A percentile compares a stretch with the other conserved stretches of the same genome.
These are phyloP conservation scores for Vespertilio murinus DNA, from an alignment of 2,797 vertebrate genomes.

Conservation along the genomic window DNA sequence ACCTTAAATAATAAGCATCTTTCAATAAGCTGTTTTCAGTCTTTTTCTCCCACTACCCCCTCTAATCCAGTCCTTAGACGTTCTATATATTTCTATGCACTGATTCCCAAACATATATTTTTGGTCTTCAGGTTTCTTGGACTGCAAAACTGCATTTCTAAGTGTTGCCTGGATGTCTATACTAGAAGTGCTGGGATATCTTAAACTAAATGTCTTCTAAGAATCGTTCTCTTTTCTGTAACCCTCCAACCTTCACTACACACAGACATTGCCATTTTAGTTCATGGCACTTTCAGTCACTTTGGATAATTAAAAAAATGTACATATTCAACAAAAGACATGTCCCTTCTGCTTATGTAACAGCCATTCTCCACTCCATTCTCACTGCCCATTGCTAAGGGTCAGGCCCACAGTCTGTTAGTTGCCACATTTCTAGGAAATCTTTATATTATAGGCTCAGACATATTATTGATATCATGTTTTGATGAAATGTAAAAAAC, in stretches of 20 bases:
- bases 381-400: not conserved
- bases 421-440: not conserved
- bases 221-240: not conserved
- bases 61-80: not conserved
- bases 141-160: not conserved
- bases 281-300: not conserved
- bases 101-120: not conserved
- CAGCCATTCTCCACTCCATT: not conserved
- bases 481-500: not conserved
- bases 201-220: not conserved
- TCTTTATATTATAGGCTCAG: not conserved
- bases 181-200: not conserved
- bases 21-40: not conserved
- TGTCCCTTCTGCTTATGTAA: not conserved
- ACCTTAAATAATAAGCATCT: not conserved
- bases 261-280: not conserved
- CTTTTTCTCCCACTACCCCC: not conserved
- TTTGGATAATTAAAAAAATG: not conserved
- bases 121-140: conserved; percentile 1
- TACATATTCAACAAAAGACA: not conserved
- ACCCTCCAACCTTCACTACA: not conserved
- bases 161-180: not conserved
- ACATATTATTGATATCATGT: not conserved
- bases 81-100: not conserved
- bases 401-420: not conserved